Evolutionary conservation across 2,888 invertebrate genomes (phyloP), one percentile per base, ranked within the genome.

Genomic region (Amphiduros pacificus): DNA sequence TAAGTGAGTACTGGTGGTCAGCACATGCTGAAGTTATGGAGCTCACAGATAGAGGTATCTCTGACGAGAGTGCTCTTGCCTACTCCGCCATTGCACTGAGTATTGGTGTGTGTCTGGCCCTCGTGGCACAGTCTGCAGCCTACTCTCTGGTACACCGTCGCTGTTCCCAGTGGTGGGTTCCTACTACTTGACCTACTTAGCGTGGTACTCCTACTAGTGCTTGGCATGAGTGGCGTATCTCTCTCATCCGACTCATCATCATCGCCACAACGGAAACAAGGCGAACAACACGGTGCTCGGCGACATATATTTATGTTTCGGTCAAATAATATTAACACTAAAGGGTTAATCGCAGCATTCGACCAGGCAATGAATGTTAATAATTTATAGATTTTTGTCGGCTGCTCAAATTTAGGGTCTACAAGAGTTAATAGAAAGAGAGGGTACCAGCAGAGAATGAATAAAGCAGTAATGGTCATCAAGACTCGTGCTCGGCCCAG

Each of bases 321-420:
- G 65, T 82, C 82, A 65, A 81, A 80, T 36, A 75, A 73, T 36
- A 81, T 74, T 60, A 79, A 76, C 11, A 82, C 68, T 22, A 81
- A 64, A 6, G 82, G 81, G 61, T 81, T 80, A 14, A 82, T 65
- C 9, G 78, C 74, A 40, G 77, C 77, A 49, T 82, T 79, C 9
- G 80, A 77, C 81, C 81, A 82, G 17, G 80, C 81, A 41, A 82
- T 75, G 65, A 81, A 79, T 36, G 80, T 78, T 61, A 82, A 74
- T 26, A 78, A 72, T 66, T 79, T 79, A 71, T 82, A 82, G 14
- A 81, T 73, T 70, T 77, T 78, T 28, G 77, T 74, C 17, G 79
- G 77, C 32, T 77, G 77, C 29, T 67, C 68, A 67, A 78, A 81
- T 60, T 73, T 69, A 27, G 77, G 75, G 66, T 82, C 82, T 29